These are phyloP conservation scores for Pempheris klunzingeri DNA, from an alignment of 2,797 vertebrate genomes.

Conservation along the genomic window DNA sequence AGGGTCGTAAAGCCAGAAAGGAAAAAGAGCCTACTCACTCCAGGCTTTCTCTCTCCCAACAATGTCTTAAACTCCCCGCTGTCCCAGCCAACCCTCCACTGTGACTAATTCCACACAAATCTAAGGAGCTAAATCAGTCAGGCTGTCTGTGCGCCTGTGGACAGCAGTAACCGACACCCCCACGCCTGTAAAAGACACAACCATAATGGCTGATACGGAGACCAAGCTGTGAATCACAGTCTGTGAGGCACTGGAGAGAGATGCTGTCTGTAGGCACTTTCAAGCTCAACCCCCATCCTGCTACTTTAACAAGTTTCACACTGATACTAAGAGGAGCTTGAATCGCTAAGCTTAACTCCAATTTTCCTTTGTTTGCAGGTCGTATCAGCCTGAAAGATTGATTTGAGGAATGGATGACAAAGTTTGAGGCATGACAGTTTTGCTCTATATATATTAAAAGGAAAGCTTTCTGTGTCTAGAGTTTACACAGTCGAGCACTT, in stretches of 20 bases:
- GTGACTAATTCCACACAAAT: conserved; percentile 82
- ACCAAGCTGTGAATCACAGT: conserved; percentile 71
- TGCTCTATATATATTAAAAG: not conserved
- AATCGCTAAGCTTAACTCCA: conserved; percentile 18
- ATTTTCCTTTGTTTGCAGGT: conserved; percentile 22
- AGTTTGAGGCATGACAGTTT: not conserved
- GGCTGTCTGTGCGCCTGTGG: conserved; percentile 67
- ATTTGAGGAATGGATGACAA: conserved; percentile 17
- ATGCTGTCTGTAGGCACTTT: conserved; percentile 40
- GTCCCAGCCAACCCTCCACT: conserved; percentile 61
- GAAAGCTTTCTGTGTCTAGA: not conserved
- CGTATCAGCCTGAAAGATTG: conserved; percentile 20
- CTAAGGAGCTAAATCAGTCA: conserved; percentile 73
- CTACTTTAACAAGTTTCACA: conserved; percentile 30
- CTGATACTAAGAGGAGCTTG: not conserved
- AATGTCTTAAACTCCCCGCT: conserved; percentile 69
- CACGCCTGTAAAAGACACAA: conserved; percentile 65
- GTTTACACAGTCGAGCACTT: not conserved
- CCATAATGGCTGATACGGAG: conserved; percentile 57
- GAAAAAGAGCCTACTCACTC: conserved; percentile 54
- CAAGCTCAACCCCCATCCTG: conserved; percentile 9
- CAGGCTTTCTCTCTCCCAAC: conserved; percentile 71
- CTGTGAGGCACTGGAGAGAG: conserved; percentile 31
- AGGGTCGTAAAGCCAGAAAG: conserved; percentile 77
- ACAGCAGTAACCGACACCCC: conserved; percentile 69